Conservation (phyloP, 2,113 vertebrate genomes). For the Atractosteus spatula region DNA sequence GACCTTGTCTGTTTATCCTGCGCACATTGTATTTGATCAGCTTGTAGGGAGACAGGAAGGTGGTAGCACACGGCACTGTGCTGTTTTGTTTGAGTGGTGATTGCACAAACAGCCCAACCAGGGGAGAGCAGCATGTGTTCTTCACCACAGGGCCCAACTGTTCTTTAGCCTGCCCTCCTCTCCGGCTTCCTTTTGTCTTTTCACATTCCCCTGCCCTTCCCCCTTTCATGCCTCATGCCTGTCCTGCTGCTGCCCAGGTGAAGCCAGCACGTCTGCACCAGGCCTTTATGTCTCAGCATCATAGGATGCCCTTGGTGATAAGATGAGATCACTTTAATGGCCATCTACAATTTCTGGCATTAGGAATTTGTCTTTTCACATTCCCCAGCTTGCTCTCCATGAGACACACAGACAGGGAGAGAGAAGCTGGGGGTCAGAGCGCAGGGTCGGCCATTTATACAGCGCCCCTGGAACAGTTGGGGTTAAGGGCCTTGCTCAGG, state of each 20-base stretch:
- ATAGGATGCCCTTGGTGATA: too few species aligned
- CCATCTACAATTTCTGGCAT: too few species aligned
- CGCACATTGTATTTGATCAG: conserved; percentile 34
- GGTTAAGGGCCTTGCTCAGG: too few species aligned
- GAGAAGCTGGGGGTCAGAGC: too few species aligned
- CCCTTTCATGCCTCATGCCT: background rate
- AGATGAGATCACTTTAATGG: too few species aligned
- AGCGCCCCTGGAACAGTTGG: too few species aligned
- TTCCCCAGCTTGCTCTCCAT: too few species aligned
- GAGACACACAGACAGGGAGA: too few species aligned
- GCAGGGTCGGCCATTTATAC: too few species aligned
- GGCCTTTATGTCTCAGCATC: background rate
- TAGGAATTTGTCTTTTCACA: too few species aligned
- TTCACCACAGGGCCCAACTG: background rate
- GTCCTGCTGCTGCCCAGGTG: background rate
- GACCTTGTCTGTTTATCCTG: conserved; percentile 25
- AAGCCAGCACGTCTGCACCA: background rate
- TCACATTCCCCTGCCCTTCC: too few species aligned
- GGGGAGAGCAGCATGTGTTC: background rate
- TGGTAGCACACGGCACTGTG: background rate
- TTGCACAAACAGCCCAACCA: conserved; percentile 21
- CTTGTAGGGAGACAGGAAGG: conserved; percentile 36
- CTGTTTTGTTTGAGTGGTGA: conserved; percentile 16
- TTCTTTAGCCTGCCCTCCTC: background rate
- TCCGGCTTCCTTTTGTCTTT: background rate